Evolutionary conservation across 2,888 invertebrate genomes (phyloP), one percentile per base, ranked within the genome.

Genomic region (Harpalus rubripes): DNA sequence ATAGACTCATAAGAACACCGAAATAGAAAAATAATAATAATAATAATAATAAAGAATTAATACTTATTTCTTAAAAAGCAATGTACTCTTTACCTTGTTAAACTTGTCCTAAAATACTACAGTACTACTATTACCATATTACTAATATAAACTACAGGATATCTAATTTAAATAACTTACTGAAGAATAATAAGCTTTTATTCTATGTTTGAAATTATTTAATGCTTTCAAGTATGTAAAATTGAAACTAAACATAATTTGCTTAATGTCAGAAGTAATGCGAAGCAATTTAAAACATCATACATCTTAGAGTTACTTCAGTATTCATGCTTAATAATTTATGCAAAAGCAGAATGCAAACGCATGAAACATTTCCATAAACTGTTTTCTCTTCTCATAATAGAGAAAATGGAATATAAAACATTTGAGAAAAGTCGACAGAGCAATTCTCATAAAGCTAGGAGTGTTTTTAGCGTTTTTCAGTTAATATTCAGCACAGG

Each of bases 401-500:
- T 74, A 74, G 74, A 74, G 18, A 52, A 74, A 52, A 16, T 52
- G 52, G 74, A 74, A 68, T 68, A 39, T 68, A 6, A 32, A 32
- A 15, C 22, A 52, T 74, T 74, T 74, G 26, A 74, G 52, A 52
- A 74, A 74, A 4, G 74, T 44, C 74, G 41, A 18, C 63, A 18
- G 26, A 41, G 18, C 65, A 32, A 65, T 65, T 65, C 65, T 65
- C 65, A 65, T 65, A 65, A 65, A n/a, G n/a, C 12, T 18, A n/a
- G 39, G 15, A 52, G 74, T 74, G 74, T 74, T 56, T 74, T 74
- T 74, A 4, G n/a, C 74, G 44, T 74, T 74, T 74, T 74, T 74
- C 74, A 74, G 52, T 82, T 82, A 68, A 82, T 82, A 82, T 82
- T 72, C 82, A 44, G 32, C 58, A 68, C 82, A 52, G 56, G 72